These are phyloP conservation scores for Drosophila algonquin DNA, from an alignment of 2,888 invertebrate species.

Conservation along the genomic window DNA sequence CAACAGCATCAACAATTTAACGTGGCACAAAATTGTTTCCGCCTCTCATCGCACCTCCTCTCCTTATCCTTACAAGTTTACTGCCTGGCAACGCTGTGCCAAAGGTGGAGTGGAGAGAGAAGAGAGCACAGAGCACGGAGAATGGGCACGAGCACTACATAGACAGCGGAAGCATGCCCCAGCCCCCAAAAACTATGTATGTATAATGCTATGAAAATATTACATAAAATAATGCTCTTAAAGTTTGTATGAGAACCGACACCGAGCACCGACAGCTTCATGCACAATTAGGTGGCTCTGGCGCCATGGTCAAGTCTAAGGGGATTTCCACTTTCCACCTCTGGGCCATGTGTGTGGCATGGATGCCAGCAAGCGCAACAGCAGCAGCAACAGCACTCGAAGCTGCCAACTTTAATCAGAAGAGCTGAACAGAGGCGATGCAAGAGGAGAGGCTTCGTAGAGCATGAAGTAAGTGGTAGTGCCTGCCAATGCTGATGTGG, in stretches of 20 bases:
- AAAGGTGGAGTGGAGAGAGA: background rate
- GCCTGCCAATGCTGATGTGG: background rate
- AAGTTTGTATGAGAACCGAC: background rate
- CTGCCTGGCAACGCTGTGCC: background rate
- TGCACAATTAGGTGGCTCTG: constrained; percentile 1
- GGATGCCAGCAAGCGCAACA: background rate
- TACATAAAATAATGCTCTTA: background rate
- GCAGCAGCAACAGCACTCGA: background rate
- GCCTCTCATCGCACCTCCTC: constrained; percentile 1
- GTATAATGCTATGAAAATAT: background rate
- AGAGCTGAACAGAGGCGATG: background rate
- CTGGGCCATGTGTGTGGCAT: background rate
- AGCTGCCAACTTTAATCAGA: background rate
- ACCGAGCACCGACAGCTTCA: background rate
- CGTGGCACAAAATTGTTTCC: constrained; percentile 18
- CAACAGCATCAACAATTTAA: constrained; percentile 19
- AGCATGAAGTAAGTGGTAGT: background rate
- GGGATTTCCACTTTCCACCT: background rate
- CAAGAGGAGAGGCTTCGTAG: background rate
- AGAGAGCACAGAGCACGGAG: background rate
- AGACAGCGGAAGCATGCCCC: background rate
- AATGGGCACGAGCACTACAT: background rate
- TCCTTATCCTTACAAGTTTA: background rate
- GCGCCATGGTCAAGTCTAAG: background rate
- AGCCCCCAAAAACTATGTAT: background rate